Evolutionary conservation across 2,113 vertebrate genomes (phyloP).

Genomic region (Sylvia atricapilla): DNA sequence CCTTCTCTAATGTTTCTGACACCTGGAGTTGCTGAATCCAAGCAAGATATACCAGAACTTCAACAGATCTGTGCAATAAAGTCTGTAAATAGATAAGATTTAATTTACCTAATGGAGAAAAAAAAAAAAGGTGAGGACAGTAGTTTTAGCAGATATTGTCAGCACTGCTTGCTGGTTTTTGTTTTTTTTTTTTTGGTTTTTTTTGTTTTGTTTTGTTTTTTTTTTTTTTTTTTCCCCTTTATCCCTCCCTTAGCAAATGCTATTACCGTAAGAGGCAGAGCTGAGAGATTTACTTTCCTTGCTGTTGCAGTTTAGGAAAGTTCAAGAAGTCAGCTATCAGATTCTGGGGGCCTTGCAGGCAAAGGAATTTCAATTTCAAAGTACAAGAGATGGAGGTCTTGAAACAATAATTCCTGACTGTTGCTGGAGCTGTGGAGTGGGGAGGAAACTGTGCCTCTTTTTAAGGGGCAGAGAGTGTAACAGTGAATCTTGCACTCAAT

Average conservation of each 20-base stretch:
- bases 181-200: too few species aligned
- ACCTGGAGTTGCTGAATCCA: not conserved
- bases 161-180: not conserved
- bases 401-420: slow-evolving; percentile 70
- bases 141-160: not conserved
- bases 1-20: not conserved
- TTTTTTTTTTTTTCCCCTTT: too few species aligned
- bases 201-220: too few species aligned
- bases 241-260: not conserved
- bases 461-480: not conserved
- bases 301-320: slow-evolving; percentile 53
- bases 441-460: not conserved
- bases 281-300: slow-evolving; percentile 58
- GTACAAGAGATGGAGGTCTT: slow-evolving; percentile 66
- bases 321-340: slow-evolving; percentile 75
- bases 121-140: not conserved
- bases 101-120: slow-evolving; percentile 7
- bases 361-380: slow-evolving; percentile 76
- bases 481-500: not conserved
- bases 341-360: slow-evolving; percentile 50
- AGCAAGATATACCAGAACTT: not conserved
- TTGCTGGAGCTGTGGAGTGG: slow-evolving; percentile 22
- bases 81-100: not conserved
- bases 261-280: not conserved
- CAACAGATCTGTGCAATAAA: not conserved